phyloP scores from a whole-genome alignment of 2,113 vertebrate species.

The Melanostigma gelatinosum region DNA sequence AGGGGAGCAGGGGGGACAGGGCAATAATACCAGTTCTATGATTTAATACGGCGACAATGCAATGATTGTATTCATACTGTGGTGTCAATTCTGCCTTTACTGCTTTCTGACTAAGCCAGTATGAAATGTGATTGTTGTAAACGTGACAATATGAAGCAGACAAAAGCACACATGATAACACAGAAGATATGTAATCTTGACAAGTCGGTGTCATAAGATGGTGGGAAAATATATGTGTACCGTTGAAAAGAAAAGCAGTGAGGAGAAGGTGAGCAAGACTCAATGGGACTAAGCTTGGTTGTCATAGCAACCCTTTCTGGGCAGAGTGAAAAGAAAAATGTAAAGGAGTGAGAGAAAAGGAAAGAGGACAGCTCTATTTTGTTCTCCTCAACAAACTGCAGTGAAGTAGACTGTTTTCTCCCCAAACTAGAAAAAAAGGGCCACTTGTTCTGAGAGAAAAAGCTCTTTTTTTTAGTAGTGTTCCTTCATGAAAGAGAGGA shows the following conservation, averaged over 20 bases:
- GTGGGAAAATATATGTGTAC: constrained; percentile 12
- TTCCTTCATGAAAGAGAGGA: constrained; percentile 10
- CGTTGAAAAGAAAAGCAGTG: neutral
- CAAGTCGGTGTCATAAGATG: neutral
- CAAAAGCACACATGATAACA: neutral
- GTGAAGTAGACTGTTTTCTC: constrained; percentile 14
- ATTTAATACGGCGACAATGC: neutral
- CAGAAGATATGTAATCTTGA: neutral
- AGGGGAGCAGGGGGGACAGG: neutral
- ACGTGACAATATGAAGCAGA: neutral
- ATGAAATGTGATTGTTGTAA: neutral
- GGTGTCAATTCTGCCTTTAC: neutral
- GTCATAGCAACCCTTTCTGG: constrained; percentile 77
- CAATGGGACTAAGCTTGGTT: constrained; percentile 65
- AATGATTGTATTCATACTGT: neutral
- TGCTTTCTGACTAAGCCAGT: neutral
- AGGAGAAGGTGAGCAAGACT: constrained; percentile 55
- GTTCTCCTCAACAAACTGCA: constrained; percentile 46
- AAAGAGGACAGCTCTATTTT: constrained; percentile 56
- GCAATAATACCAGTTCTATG: neutral
- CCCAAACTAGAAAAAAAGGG: constrained; percentile 10
- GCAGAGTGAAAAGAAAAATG: constrained; percentile 45
- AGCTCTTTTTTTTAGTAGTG: neutral
- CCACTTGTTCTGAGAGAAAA: constrained; percentile 6
- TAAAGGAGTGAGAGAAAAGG: constrained; percentile 32